Evolutionary conservation across 64 coral and sea anemone species (phyloP).

Genomic region (Platygyra sinensis): DNA sequence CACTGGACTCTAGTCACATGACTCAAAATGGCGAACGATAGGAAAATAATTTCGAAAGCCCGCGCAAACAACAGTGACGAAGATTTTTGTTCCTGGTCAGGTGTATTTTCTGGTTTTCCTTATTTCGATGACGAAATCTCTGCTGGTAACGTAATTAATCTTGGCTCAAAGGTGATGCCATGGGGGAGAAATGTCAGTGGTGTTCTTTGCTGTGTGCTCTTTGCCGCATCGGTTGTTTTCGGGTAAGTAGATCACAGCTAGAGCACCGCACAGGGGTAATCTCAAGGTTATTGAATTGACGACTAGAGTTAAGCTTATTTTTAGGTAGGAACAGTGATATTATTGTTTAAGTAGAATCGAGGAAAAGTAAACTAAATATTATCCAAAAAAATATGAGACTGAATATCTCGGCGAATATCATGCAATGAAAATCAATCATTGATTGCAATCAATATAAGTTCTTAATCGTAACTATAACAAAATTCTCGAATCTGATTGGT

Average conservation of each 20-base stretch:
- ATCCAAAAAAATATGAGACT: no score
- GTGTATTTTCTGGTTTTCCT: not conserved
- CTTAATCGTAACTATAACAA: no score
- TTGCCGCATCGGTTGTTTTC: slow-evolving; percentile 92
- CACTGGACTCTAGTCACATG: slow-evolving; percentile 73
- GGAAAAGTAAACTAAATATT: no score
- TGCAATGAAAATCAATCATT: no score
- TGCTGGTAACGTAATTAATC: not conserved
- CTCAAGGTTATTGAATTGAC: no score
- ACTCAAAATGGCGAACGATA: slow-evolving; percentile 70
- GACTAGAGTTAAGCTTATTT: no score
- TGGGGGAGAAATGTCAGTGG: slow-evolving; percentile 82
- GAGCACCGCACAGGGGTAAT: not conserved
- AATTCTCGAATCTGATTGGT: no score
- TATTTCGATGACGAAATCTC: not conserved
- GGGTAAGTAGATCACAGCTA: slow-evolving; percentile 28
- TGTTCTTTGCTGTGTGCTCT: slow-evolving; percentile 75
- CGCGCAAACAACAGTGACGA: slow-evolving; percentile 3
- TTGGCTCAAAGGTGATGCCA: slow-evolving; percentile 6
- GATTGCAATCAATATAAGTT: no score
- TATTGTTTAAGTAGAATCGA: no score
- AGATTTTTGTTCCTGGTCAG: not conserved
- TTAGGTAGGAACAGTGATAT: no score
- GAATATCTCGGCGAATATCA: no score
- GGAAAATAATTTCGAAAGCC: not conserved